Percentiles rank a stretch among this genome's conserved stretches.
phyloP scores from a whole-genome alignment of 1,140 invertebrate species.

The Diuraphis noxia region DNA sequence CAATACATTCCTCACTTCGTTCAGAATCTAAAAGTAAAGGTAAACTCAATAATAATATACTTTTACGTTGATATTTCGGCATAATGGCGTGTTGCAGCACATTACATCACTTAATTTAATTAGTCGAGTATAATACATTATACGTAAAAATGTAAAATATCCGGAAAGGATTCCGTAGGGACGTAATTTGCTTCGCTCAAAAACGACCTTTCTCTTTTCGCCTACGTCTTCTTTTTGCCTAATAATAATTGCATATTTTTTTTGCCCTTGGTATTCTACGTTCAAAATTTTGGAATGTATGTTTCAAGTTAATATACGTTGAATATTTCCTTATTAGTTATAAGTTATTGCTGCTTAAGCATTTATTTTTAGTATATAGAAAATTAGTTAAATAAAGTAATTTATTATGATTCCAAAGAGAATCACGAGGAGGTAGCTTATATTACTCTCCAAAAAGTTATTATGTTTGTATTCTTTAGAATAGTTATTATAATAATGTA shows the following conservation, averaged over 20 bases:
- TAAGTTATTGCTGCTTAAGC: not conserved
- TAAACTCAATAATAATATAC: not conserved
- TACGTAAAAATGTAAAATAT: not conserved
- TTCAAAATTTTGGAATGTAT: not conserved
- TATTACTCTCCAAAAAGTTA: not conserved
- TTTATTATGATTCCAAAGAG: not conserved
- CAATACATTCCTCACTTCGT: too few relatives aligned
- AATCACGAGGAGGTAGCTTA: not conserved
- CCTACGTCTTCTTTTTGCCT: too few relatives aligned
- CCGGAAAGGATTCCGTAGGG: not conserved
- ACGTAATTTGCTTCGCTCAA: not conserved
- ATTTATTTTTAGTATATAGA: not conserved
- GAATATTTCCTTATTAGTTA: not conserved
- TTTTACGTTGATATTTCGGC: not conserved
- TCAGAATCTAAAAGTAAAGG: not conserved
- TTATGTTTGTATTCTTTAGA: not conserved
- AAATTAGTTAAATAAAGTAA: not conserved
- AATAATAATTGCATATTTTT: not conserved
- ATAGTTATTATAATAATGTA: not conserved
- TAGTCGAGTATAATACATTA: not conserved
- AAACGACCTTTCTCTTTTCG: not conserved
- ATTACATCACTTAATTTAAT: not conserved
- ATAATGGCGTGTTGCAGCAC: not conserved
- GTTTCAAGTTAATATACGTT: not conserved
- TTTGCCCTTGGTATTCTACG: not conserved